Evolutionary conservation across 2,797 vertebrate species (phyloP).

Genomic region (Myotis vivesi): DNA sequence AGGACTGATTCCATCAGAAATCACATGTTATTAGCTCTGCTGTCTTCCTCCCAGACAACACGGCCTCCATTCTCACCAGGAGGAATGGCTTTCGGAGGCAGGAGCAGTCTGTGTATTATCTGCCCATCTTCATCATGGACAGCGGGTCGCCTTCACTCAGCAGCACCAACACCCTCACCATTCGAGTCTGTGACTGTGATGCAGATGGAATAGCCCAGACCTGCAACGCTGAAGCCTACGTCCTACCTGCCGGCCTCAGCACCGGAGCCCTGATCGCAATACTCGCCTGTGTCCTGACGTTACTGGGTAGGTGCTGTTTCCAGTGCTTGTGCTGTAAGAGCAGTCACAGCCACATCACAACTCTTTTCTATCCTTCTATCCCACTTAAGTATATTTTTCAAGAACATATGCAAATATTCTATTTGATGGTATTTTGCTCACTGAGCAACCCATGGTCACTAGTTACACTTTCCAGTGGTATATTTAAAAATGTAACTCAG

Average conservation of each 20-base stretch:
- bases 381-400: neutral
- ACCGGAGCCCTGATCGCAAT: conserved; percentile 96
- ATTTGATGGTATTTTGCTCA: neutral
- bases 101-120: conserved; percentile 92
- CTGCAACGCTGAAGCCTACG: conserved; percentile 94
- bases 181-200: conserved; percentile 95
- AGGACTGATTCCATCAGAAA: neutral
- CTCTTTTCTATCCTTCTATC: too few species aligned
- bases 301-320: conserved; percentile 87
- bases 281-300: conserved; percentile 93
- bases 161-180: conserved; percentile 95
- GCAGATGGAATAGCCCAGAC: conserved; percentile 89
- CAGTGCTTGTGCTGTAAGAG: too few species aligned
- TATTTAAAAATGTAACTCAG: neutral
- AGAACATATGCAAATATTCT: neutral
- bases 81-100: conserved; percentile 92
- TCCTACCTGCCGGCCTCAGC: conserved; percentile 93
- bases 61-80: conserved; percentile 92
- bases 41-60: conserved; percentile 90
- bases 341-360: too few species aligned
- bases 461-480: rapidly evolving
- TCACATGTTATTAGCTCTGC: neutral
- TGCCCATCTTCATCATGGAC: conserved; percentile 95
- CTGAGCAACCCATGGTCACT: rapidly evolving
- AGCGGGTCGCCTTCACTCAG: conserved; percentile 93